Base-by-base conservation (phyloP, 2,113 vertebrate genomes). In the Merops nubicus region DNA sequence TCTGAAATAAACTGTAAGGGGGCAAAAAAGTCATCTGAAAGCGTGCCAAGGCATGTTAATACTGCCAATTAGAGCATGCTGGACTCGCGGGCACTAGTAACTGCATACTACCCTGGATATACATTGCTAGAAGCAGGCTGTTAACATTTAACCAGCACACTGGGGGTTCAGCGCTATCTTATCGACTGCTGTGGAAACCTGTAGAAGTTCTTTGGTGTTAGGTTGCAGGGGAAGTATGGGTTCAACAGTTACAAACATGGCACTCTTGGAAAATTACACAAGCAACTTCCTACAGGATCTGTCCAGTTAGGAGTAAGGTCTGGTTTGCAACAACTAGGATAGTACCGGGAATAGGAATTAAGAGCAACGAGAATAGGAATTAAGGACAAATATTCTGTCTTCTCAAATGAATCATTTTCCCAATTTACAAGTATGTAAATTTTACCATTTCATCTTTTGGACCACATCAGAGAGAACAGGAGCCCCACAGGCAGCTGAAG, bases 101-200 rank as follows among this genome's bases (percentile, higher is more conserved):
- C 74, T 56, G 43, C 69, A 65, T 25, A 10, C 11, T 79, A 59
- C 43, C 43, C 80, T 88, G 65, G 57, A 82, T 79, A 60, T 51
- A 85, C 65, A 38, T 29, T 88, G 60, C 70, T 91, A 78, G 92
- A 70, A 94, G 85, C 69, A 34, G 51, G 26, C 69, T 96, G 95
- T 95, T 93, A 97, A 95, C 74, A 38, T 91, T 92, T 94, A 94
- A 89, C 91, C 28, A 53, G 62, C 50, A 40, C 45, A 25, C 36
- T 11, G 70, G 33, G 81, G 62, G 80, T 0, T 0, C 69, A n/a
- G 43, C 1, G 0, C 26, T 42, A 11, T 15, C 72, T 60, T 51
- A 36, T 3, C 15, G 72, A 78, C 18, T 85, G 20, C 51, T 79
- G 10, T 40, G 57, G 77, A 92, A 95, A 88, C 17, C 48, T 28